phyloP scores from a whole-genome alignment of 2,888 invertebrate species.

The Meandrusa payeni region DNA sequence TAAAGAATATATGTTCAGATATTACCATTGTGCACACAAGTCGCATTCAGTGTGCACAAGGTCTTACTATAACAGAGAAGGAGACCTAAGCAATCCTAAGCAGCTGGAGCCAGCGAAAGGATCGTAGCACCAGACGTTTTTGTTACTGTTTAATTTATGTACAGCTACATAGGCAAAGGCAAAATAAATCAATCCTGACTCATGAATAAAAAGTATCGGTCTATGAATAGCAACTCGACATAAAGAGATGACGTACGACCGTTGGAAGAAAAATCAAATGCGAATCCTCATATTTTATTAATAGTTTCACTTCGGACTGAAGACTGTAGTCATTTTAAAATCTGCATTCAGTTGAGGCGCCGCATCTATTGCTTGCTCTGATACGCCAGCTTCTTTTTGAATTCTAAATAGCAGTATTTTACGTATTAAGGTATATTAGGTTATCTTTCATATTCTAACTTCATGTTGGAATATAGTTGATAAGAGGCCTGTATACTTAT shows the following conservation, averaged over 20 bases:
- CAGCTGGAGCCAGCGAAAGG: not conserved
- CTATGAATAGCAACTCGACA: slow-evolving; percentile 15
- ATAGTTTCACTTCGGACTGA: slow-evolving; percentile 18
- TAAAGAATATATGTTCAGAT: too few species aligned
- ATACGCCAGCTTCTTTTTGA: not conserved
- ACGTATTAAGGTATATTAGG: too few species aligned
- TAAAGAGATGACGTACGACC: slow-evolving; percentile 15
- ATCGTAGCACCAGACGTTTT: not conserved
- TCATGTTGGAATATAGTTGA: too few species aligned
- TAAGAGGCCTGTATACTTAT: too few species aligned
- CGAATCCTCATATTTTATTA: slow-evolving; percentile 23
- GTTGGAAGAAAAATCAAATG: slow-evolving; percentile 5
- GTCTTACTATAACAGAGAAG: too few species aligned
- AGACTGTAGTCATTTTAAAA: slow-evolving; percentile 18
- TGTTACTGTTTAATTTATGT: slow-evolving; percentile 10
- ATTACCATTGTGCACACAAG: too few species aligned
- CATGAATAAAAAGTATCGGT: slow-evolving; percentile 7
- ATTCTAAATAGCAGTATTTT: slow-evolving; percentile 7
- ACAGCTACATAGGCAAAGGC: not conserved
- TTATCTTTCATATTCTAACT: too few species aligned
- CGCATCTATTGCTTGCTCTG: not conserved
- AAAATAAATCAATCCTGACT: slow-evolving; percentile 4
- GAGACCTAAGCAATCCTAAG: too few species aligned
- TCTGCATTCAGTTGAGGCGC: slow-evolving; percentile 4
- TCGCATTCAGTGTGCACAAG: too few species aligned